A percentile compares a stretch with the other conserved stretches of the same genome.
These are phyloP conservation scores for Bufo bufo DNA, from an alignment of 2,113 vertebrate genomes.

Conservation along the genomic window DNA sequence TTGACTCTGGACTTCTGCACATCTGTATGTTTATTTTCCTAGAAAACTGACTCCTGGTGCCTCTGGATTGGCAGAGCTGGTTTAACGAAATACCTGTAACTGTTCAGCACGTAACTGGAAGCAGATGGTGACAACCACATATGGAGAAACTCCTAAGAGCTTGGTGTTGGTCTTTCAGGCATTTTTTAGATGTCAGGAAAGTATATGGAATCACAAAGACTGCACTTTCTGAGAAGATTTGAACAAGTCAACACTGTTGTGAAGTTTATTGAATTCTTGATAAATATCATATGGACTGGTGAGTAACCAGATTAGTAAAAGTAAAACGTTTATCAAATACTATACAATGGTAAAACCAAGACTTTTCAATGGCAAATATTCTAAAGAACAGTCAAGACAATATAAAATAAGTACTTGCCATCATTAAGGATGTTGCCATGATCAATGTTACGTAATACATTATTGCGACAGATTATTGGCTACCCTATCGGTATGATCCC, in stretches of 20 bases:
- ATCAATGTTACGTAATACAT: not conserved
- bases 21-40: not conserved
- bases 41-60: not conserved
- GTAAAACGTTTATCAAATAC: not conserved
- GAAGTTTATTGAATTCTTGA: not conserved
- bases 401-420: slow-evolving; percentile 10
- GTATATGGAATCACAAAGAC: not conserved
- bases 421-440: not conserved
- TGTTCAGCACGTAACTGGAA: not conserved
- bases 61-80: not conserved
- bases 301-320: not conserved
- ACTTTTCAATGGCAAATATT: not conserved
- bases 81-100: not conserved
- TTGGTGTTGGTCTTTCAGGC: not conserved
- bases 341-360: not conserved
- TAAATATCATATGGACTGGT: not conserved
- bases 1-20: not conserved
- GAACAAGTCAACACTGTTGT: not conserved
- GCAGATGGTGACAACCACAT: not conserved
- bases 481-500: not conserved
- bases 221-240: not conserved
- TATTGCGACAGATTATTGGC: not conserved
- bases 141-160: not conserved
- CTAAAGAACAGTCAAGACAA: slow-evolving; percentile 6
- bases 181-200: not conserved